These are phyloP conservation scores for Cotesia glomerata DNA, from an alignment of 1,140 invertebrate species.

Conservation along the genomic window DNA sequence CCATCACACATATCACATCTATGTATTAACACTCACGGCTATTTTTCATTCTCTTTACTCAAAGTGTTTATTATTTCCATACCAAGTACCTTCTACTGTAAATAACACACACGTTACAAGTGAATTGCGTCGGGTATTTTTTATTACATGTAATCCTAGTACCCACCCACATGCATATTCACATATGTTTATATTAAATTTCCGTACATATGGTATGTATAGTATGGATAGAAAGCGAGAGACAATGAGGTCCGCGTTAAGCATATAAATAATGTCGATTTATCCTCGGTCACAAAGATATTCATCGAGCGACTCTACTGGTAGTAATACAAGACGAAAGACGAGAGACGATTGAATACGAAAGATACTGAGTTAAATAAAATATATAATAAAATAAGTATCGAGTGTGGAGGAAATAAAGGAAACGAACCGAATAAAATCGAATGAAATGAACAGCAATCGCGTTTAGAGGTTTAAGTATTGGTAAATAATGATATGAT, in stretches of 20 bases:
- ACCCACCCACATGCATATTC: conserved; percentile 30
- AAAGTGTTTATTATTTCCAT: conserved; percentile 24
- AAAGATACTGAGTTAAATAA: too few relatives aligned
- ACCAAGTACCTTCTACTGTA: too few relatives aligned
- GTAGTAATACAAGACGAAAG: conserved; percentile 13
- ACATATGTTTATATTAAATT: conserved; percentile 1
- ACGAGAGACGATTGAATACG: conserved; percentile 27
- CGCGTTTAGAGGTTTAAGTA: too few relatives aligned
- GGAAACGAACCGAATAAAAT: too few relatives aligned
- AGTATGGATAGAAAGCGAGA: conserved; percentile 25
- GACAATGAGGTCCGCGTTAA: conserved; percentile 51
- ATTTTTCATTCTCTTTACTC: background rate
- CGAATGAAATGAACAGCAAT: too few relatives aligned
- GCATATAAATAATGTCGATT: conserved; percentile 55
- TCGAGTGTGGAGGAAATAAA: too few relatives aligned
- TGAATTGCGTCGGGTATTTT: too few relatives aligned
- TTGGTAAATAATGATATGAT: too few relatives aligned
- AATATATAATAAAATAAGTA: too few relatives aligned
- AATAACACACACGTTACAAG: background rate
- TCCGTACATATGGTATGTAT: too few relatives aligned
- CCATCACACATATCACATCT: background rate
- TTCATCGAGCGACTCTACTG: conserved; percentile 39
- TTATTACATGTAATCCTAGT: background rate
- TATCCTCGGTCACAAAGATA: conserved; percentile 51
- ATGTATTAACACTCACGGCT: background rate